A percentile compares a stretch with the other conserved stretches of the same genome.
Evolutionary conservation across 2,888 invertebrate species (phyloP).

Genomic region (Uropetala carovei): DNA sequence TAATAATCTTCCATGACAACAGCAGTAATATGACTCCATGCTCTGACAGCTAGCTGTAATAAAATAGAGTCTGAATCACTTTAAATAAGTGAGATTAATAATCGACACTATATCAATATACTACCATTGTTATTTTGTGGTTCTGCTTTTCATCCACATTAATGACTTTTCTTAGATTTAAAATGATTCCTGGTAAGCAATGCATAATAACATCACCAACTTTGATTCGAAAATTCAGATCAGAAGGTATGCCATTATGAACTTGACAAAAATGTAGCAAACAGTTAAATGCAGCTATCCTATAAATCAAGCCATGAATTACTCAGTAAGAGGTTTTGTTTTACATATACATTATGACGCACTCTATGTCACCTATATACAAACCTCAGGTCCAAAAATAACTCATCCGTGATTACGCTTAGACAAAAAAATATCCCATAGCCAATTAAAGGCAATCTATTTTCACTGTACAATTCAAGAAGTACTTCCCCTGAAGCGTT

Average conservation of each 20-base stretch:
- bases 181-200: conserved; percentile 82
- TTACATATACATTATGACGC: background rate
- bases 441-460: conserved; percentile 80
- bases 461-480: conserved; percentile 77
- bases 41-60: conserved; percentile 75
- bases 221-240: conserved; percentile 76
- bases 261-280: conserved; percentile 81
- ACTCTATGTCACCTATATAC: background rate
- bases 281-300: conserved; percentile 77
- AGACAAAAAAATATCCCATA: conserved; percentile 75
- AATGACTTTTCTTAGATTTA: conserved; percentile 79
- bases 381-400: conserved; percentile 48
- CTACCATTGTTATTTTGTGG: conserved; percentile 80
- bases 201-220: conserved; percentile 79
- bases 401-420: background rate
- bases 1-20: conserved; percentile 75
- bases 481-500: conserved; percentile 77
- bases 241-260: conserved; percentile 70
- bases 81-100: background rate
- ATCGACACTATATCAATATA: conserved; percentile 58
- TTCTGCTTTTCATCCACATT: conserved; percentile 79
- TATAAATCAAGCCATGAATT: conserved; percentile 59
- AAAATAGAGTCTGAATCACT: background rate
- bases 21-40: conserved; percentile 75
- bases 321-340: background rate